Base-by-base conservation (phyloP, 2,797 vertebrate genomes). In the Pseudomugil gertrudae region DNA sequence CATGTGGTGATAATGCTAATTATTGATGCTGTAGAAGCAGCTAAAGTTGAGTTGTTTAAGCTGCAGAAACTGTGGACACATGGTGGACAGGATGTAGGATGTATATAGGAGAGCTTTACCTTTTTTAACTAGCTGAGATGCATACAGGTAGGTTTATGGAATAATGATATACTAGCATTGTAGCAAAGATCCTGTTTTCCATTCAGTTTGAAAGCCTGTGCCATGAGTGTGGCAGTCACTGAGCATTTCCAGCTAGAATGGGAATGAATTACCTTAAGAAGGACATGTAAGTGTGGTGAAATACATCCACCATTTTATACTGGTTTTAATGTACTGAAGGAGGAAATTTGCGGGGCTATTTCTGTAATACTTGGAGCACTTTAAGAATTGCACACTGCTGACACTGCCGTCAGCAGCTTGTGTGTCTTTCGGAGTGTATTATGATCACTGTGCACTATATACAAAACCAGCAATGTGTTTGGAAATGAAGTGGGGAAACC, bases 221-320 rank as follows among this genome's bases (percentile, higher is more conserved):
- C 50, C 0, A 1, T 51, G 55, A 58, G 47, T 32, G 15, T 48
- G 14, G 29, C 3, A 38, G 19, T 50, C 43, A 29, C 55, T 19
- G 13, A 83, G 66, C 59, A 60, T 50, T 52, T 67, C 33, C 38
- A 51, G 32, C 2, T 9, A 40, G 32, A 35, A 71, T 24, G 27
- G 59, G 38, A 69, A 35, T 32, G 45, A 63, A 72, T 63, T 57
- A 61, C 57, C 48, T 50, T 45, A 24, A 56, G 60, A 55, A 62
- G 50, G 48, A 69, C 66, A 58, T 60, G 60, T 47, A 67, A n/a
- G 40, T n/a, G 7, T 72, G 65, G 32, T 63, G 26, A 72, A 74
- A 83, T 76, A 23, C 74, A 75, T 80, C 48, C 55, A 45, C 35
- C 47, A 48, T 76, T 71, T 69, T 14, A 76, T 53, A 45, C 72